These are phyloP conservation scores for Dinoponera quadriceps DNA, from an alignment of 1,140 invertebrate genomes.

Conservation along the genomic window DNA sequence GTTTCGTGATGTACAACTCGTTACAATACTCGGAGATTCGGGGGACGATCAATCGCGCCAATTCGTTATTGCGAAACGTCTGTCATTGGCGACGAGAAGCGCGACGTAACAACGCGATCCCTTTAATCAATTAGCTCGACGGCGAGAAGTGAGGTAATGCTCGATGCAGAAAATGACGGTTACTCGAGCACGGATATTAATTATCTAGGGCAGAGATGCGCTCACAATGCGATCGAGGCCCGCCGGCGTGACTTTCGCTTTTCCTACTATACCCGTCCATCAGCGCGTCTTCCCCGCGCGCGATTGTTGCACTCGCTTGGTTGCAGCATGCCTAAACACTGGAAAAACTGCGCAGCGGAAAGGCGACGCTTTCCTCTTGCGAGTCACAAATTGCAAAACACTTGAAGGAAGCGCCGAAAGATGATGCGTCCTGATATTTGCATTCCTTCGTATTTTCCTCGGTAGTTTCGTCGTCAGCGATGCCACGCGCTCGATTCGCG, in stretches of 20 bases:
- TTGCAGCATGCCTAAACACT: slow-evolving; percentile 12
- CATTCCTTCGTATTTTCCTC: too few relatives aligned
- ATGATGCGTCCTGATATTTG: background rate
- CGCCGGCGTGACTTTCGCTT: slow-evolving; percentile 75
- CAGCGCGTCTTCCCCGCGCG: background rate
- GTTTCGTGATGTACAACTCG: too few relatives aligned
- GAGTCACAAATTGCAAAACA: slow-evolving; percentile 43
- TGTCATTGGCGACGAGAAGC: slow-evolving; percentile 39
- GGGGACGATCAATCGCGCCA: too few relatives aligned
- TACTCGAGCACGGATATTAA: slow-evolving; percentile 77
- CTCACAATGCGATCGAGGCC: slow-evolving; percentile 66
- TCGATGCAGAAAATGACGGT: slow-evolving; percentile 62
- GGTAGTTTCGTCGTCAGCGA: too few relatives aligned
- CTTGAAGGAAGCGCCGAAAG: slow-evolving; percentile 31
- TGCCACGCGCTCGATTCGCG: too few relatives aligned
- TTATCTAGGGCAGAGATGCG: slow-evolving; percentile 79
- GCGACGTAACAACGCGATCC: slow-evolving; percentile 73
- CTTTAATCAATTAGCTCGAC: slow-evolving; percentile 79
- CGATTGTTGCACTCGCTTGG: background rate
- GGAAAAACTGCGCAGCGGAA: slow-evolving; percentile 44
- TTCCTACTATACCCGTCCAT: slow-evolving; percentile 66
- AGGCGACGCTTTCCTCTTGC: slow-evolving; percentile 22
- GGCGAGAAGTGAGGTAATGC: slow-evolving; percentile 65
- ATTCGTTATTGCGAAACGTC: slow-evolving; percentile 48
- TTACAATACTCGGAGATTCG: too few relatives aligned